Conservation (phyloP, 2,888 invertebrate species). For the Tanytarsus gracilentus region DNA sequence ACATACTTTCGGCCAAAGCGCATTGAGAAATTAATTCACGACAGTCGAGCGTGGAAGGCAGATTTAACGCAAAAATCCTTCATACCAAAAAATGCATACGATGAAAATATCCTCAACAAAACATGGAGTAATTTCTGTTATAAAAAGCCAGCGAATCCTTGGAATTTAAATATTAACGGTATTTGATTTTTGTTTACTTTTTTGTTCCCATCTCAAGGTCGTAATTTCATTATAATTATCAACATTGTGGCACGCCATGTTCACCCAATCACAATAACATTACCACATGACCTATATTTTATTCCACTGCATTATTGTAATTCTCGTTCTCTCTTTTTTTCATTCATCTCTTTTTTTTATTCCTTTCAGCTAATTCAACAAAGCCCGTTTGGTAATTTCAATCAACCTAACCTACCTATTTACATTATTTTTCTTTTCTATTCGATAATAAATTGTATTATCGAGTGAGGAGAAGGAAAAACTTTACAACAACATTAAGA, state of each 20-base stretch:
- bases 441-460: no score
- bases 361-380: constrained; percentile 9
- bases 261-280: background rate
- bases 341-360: background rate
- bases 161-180: constrained; percentile 11
- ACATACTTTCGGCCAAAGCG: constrained; percentile 65
- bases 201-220: background rate
- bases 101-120: constrained; percentile 20
- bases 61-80: constrained; percentile 13
- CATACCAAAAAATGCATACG: constrained; percentile 2
- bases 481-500: no score
- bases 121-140: constrained; percentile 25
- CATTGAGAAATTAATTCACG: constrained; percentile 50
- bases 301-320: background rate
- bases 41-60: constrained; percentile 37
- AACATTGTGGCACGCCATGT: constrained; percentile 3
- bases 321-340: background rate
- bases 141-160: no score
- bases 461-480: no score
- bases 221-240: background rate
- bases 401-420: background rate
- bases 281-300: constrained; percentile 2
- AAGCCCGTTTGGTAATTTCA: constrained; percentile 18
- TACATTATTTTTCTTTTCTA: constrained; percentile 3
- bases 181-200: background rate